Evolutionary conservation across 2,113 vertebrate species (phyloP).

Genomic region (Coracopsis vasa): DNA sequence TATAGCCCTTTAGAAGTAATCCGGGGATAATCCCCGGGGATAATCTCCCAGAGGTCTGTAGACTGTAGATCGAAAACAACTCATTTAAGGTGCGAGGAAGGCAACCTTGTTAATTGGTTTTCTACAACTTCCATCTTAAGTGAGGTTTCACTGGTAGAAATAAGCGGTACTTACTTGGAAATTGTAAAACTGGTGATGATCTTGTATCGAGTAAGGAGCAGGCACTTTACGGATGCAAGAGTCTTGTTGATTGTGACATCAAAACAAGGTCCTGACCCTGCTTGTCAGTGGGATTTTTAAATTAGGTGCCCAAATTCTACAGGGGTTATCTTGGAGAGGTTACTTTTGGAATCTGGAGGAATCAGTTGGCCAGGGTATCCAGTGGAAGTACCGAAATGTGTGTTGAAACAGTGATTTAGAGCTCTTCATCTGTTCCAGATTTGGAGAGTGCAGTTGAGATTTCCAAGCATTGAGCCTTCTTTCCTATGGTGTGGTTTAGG

Average conservation of each 20-base stretch:
- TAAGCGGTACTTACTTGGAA: neutral
- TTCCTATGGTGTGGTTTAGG: neutral
- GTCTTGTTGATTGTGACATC: neutral
- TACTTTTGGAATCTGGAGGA: neutral
- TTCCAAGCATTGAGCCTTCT: neutral
- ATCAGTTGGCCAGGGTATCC: neutral
- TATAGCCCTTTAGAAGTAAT: neutral
- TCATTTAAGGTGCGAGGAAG: neutral
- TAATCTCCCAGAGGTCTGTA: neutral
- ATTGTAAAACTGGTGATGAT: neutral
- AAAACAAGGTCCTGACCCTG: neutral
- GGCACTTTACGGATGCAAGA: neutral
- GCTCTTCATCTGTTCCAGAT: neutral
- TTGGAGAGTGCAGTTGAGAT: neutral
- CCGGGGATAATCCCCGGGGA: slow-evolving; percentile 3
- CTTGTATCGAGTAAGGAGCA: neutral
- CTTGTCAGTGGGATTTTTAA: neutral
- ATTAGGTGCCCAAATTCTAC: neutral
- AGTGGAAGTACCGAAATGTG: neutral
- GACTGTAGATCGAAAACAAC: neutral
- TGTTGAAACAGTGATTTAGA: neutral
- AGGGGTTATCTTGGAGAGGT: neutral
- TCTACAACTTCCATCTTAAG: neutral
- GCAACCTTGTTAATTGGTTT: slow-evolving; percentile 9
- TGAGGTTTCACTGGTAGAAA: neutral